These are phyloP conservation scores for Hemichromis elongatus DNA, from an alignment of 2,113 vertebrate species.

Conservation along the genomic window DNA sequence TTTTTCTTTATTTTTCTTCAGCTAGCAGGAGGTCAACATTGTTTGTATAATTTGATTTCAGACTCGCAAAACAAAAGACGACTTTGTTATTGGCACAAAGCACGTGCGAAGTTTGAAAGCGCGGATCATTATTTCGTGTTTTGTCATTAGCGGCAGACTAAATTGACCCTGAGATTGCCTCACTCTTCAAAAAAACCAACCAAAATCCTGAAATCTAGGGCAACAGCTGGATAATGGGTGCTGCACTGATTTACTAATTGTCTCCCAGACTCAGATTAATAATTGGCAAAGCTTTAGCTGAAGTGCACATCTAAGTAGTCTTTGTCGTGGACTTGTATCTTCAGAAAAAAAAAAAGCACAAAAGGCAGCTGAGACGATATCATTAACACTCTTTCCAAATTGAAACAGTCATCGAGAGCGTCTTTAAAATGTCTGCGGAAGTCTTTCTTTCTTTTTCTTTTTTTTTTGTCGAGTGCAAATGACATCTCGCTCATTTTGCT, in stretches of 20 bases:
- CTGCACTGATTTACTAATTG: conserved; percentile 50
- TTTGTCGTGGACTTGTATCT: conserved; percentile 46
- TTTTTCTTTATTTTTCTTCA: neutral
- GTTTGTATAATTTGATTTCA: conserved; percentile 26
- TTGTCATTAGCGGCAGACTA: conserved; percentile 18
- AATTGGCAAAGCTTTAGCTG: conserved; percentile 51
- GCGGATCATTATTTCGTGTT: conserved; percentile 16
- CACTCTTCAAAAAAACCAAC: neutral
- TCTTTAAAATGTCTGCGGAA: conserved; percentile 65
- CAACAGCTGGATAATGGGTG: conserved; percentile 49
- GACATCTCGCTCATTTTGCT: conserved; percentile 74
- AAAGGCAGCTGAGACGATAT: conserved; percentile 47
- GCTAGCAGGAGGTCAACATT: conserved; percentile 4
- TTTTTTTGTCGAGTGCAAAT: conserved; percentile 67
- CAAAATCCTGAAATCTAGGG: conserved; percentile 12
- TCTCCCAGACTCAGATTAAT: conserved; percentile 53
- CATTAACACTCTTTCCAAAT: conserved; percentile 71
- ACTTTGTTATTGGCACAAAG: neutral
- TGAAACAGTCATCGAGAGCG: conserved; percentile 69
- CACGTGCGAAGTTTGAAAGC: neutral
- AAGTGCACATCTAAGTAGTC: conserved; percentile 56
- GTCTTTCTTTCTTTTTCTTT: conserved; percentile 12
- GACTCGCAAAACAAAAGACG: neutral
- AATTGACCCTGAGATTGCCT: conserved; percentile 42
- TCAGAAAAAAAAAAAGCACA: neutral